These are phyloP conservation scores for Byasa hedistus DNA, from an alignment of 2,888 invertebrate genomes.

Conservation along the genomic window DNA sequence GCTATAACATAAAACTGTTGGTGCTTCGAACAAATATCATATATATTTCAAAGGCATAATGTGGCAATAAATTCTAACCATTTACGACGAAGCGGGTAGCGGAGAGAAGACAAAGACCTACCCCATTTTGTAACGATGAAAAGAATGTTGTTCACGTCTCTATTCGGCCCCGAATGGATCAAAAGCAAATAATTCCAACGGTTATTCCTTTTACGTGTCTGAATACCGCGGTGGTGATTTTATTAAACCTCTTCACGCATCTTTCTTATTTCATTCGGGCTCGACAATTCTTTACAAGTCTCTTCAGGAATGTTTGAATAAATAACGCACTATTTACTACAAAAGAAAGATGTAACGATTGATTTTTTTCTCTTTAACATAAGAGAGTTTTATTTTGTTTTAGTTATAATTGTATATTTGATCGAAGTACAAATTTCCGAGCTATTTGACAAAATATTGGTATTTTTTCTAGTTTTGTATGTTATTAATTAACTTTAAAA, in stretches of 20 bases:
- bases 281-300: background rate
- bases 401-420: too few relatives aligned
- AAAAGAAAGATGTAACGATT: background rate
- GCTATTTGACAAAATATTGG: too few relatives aligned
- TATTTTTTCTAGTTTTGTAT: too few relatives aligned
- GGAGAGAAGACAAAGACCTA: background rate
- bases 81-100: background rate
- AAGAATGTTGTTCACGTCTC: constrained; percentile 17
- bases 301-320: background rate
- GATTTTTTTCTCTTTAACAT: background rate
- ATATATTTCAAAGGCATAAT: background rate
- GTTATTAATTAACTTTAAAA: too few relatives aligned
- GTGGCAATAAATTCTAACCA: background rate
- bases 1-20: background rate
- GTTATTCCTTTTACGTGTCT: constrained; percentile 17
- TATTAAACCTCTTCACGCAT: constrained; percentile 11
- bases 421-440: too few relatives aligned
- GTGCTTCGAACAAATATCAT: background rate
- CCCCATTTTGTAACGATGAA: constrained; percentile 1
- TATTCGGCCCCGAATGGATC: background rate
- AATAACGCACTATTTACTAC: background rate
- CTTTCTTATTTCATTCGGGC: background rate
- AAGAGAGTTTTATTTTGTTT: background rate
- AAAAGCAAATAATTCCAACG: constrained; percentile 24
- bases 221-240: constrained; percentile 23